Evolutionary conservation across 2,113 vertebrate genomes (phyloP).

Genomic region (Myotis yumanensis): DNA sequence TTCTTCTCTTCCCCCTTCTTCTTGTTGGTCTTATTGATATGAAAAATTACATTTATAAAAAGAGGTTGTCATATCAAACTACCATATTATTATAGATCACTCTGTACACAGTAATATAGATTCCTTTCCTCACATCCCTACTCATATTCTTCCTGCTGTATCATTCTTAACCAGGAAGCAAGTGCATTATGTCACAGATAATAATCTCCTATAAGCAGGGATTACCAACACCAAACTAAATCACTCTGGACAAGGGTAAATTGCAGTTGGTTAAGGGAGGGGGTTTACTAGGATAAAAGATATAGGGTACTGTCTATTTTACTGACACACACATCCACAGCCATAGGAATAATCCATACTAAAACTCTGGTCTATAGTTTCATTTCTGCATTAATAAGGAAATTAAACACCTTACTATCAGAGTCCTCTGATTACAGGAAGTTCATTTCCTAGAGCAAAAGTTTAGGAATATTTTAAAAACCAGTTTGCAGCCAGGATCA

Average conservation of each 20-base stretch:
- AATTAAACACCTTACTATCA: conserved; percentile 40
- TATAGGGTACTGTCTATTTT: background rate
- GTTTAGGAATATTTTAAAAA: conserved; percentile 63
- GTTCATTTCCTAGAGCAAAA: conserved; percentile 59
- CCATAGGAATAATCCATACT: background rate
- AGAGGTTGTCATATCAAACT: background rate
- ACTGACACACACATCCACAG: background rate
- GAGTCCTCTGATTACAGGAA: conserved; percentile 51
- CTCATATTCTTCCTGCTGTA: background rate
- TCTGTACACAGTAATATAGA: background rate
- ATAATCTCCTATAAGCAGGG: background rate
- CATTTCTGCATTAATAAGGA: conserved; percentile 35
- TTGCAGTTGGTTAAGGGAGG: background rate
- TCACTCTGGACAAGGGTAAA: background rate
- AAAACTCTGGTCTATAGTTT: background rate
- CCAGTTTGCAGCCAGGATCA: conserved; percentile 53
- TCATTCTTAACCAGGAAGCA: conserved; percentile 35
- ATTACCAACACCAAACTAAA: background rate
- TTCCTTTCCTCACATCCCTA: background rate
- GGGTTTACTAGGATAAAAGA: background rate
- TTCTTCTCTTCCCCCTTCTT: background rate
- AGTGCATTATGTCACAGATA: background rate
- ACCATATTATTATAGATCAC: conserved; percentile 7
- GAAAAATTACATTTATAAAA: background rate
- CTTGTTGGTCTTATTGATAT: background rate